Conservation (phyloP, 2,113 vertebrate species). For the Jaculus jaculus region DNA sequence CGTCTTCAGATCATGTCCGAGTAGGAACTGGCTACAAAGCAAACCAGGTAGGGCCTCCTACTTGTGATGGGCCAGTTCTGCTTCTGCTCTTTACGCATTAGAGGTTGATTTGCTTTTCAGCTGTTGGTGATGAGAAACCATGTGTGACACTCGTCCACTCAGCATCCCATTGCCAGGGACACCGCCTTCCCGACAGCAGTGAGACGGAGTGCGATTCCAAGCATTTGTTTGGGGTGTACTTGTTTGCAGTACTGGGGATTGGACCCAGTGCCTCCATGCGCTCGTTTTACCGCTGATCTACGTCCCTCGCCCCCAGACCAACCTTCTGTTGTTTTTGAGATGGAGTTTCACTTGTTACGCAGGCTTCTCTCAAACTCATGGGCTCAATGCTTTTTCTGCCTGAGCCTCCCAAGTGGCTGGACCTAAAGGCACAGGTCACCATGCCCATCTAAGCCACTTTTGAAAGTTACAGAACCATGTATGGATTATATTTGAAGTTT, state of each 20-base stretch:
- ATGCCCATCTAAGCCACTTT: not conserved
- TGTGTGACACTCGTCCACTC: not conserved
- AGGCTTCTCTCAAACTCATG: not conserved
- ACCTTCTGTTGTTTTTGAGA: not conserved
- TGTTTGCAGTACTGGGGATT: not conserved
- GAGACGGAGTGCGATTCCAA: not conserved
- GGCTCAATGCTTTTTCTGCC: not conserved
- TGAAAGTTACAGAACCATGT: slow-evolving; percentile 8
- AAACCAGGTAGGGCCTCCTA: slow-evolving; percentile 31
- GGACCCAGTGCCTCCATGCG: not conserved
- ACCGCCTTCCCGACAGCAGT: not conserved
- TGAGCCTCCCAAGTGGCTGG: not conserved
- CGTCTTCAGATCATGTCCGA: slow-evolving; percentile 5
- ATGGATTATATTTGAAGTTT: slow-evolving; percentile 44
- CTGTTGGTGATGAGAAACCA: slow-evolving; percentile 44
- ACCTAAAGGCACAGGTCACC: not conserved
- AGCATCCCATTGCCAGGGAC: not conserved
- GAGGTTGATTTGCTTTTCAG: slow-evolving; percentile 23
- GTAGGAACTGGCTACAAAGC: not conserved
- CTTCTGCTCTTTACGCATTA: slow-evolving; percentile 40
- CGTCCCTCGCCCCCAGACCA: too few relatives aligned
- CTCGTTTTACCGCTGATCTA: not conserved
- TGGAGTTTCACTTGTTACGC: not conserved
- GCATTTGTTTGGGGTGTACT: not conserved
- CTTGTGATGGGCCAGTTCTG: slow-evolving; percentile 1